Conservation (phyloP, 2,113 vertebrate species). For the Otolemur garnettii region DNA sequence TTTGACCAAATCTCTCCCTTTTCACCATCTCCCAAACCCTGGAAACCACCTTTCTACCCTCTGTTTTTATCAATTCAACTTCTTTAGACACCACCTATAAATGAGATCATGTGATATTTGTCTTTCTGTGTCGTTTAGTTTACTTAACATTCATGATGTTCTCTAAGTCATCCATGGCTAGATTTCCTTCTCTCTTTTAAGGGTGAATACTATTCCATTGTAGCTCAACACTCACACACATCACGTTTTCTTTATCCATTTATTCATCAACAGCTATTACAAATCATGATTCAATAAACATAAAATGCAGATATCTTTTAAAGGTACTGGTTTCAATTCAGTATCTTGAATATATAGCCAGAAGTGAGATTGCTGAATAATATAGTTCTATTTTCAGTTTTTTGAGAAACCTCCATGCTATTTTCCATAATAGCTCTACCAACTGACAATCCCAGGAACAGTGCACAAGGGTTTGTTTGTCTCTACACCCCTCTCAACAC, state of each 20-base stretch:
- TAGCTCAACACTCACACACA: not conserved
- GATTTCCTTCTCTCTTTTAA: not conserved
- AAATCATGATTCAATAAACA: not conserved
- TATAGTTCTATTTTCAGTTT: not conserved
- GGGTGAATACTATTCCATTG: not conserved
- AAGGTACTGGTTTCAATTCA: not conserved
- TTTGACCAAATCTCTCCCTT: not conserved
- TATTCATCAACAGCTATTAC: not conserved
- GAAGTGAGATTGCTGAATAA: not conserved
- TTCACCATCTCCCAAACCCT: accelerated
- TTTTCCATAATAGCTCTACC: not conserved
- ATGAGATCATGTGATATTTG: not conserved
- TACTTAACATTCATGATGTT: not conserved
- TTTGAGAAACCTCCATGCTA: not conserved
- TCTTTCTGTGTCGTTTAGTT: not conserved
- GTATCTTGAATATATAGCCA: not conserved
- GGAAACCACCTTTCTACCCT: not conserved
- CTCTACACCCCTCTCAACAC: not conserved
- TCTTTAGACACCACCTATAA: not conserved
- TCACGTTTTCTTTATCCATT: not conserved
- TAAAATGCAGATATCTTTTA: not conserved
- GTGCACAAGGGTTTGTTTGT: not conserved
- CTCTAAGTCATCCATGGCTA: not conserved
- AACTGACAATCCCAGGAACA: not conserved
- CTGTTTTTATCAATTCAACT: not conserved